Conservation (phyloP, 2,113 vertebrate genomes). For the Mola mola region DNA sequence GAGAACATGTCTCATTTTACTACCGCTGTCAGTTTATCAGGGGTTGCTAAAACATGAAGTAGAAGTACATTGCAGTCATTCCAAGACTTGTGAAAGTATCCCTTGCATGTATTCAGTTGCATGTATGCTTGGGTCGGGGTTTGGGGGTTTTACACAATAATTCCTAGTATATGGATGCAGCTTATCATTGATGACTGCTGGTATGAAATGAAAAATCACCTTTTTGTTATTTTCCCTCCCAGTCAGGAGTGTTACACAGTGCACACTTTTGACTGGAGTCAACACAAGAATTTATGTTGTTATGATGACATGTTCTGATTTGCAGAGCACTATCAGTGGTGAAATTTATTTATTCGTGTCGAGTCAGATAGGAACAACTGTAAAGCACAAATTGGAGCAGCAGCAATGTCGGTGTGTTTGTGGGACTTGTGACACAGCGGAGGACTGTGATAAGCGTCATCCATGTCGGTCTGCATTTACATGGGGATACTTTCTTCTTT, state of each 20-base stretch:
- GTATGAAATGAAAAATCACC: neutral
- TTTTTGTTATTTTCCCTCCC: neutral
- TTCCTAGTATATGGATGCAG: slow-evolving; percentile 73
- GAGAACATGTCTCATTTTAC: slow-evolving; percentile 85
- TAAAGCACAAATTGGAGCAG: slow-evolving; percentile 77
- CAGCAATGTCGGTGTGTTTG: neutral
- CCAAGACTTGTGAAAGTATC: slow-evolving; percentile 85
- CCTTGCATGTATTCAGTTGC: slow-evolving; percentile 81
- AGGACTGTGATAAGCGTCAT: slow-evolving; percentile 74
- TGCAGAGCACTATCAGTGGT: slow-evolving; percentile 75
- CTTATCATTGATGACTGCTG: slow-evolving; percentile 69
- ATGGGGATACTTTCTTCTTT: slow-evolving; percentile 82
- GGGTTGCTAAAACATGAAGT: slow-evolving; percentile 79
- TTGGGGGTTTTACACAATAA: slow-evolving; percentile 35
- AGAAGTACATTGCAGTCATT: slow-evolving; percentile 83
- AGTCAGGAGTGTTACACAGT: neutral
- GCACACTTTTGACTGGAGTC: neutral
- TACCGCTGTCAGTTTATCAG: slow-evolving; percentile 84
- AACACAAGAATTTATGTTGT: slow-evolving; percentile 31
- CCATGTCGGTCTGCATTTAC: slow-evolving; percentile 67
- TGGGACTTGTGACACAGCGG: too few relatives aligned
- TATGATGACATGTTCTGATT: slow-evolving; percentile 35
- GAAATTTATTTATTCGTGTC: slow-evolving; percentile 71
- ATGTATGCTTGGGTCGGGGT: slow-evolving; percentile 71
- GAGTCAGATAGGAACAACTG: slow-evolving; percentile 55